Base-by-base conservation (phyloP, 2,797 vertebrate species). In the Cuniculus paca region DNA sequence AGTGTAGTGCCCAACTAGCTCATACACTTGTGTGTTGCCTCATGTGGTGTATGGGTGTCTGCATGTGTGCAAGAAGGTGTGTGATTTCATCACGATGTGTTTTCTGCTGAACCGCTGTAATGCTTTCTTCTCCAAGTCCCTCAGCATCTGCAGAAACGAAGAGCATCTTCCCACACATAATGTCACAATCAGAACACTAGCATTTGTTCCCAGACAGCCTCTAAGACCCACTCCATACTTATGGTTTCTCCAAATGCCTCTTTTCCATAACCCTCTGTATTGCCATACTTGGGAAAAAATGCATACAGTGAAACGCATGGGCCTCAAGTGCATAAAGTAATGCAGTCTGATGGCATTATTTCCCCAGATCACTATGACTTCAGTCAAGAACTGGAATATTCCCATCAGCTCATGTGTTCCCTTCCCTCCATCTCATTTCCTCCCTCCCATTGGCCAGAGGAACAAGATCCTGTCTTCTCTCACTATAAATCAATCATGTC, bases 1-100 rank as follows among this genome's bases (percentile, higher is more conserved):
- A 26, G 1, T 0, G 1, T 0, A 1, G 39, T 1, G 0, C 2
- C 26, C 28, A 4, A 3, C 11, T 0, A 0, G 24, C 6, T 7
- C 2, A 5, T 26, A 22, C 1, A 0, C 8, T 1, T 7, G 5
- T 0, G 0, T 6, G 74, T 1, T 1, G 17, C 50, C 3, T 9
- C 22, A 42, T 0, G 11, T 22, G 90, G 20, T 2, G 19, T 39
- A 11, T 7, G 31, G 9, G n/a, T 5, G 17, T 0, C 2, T 0
- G 1, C 0, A 2, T 2, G 1, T 1, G 2, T 0, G 0, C 2
- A 36, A 31, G 72, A 34, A 34, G 45, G 48, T n/a, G 31, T 34
- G 48, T 52, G 31, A 52, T 34, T 52, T 34, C 74, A 19, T 28
- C 31, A n/a, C 56, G 22, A 12, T 12, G 6, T 3, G 36, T 4